Evolutionary conservation across 2,113 vertebrate species (phyloP), one percentile per base, ranked within the genome.

Genomic region (Myocastor coypus): DNA sequence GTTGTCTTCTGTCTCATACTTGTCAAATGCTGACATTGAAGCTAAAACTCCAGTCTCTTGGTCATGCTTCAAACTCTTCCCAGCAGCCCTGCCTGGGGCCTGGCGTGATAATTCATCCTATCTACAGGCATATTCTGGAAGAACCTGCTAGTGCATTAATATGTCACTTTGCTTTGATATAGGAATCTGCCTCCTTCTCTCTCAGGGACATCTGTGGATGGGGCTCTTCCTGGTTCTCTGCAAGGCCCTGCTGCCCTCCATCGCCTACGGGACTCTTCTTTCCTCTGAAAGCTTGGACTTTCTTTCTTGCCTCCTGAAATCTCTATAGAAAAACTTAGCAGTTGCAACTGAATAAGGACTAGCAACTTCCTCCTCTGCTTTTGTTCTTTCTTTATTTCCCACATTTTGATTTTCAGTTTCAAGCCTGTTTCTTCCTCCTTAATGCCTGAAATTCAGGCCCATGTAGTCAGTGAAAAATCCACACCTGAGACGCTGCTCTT

Each of bases 261-360:
- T 0, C 0, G 42, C 40, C 66, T 13, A 1, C 26, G 40, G 73
- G 69, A 0, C 30, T 30, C 26, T 50, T 7, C 66, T 84, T n/a
- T 89, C 40, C 78, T 37, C 20, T 34, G 26, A 28, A 12, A 37
- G 5, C 68, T 52, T 34, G 11, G n/a, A 16, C 68, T 59, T 32
- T 83, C 52, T 50, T 84, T 57, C 82, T 69, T 75, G 69, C 32
- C 14, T 95, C 73, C n/a, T 68, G 11, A 11, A 64, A 37, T 86
- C 40, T 91, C 73, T 77, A 40, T 24, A 75, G 83, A 80, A 83
- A 81, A 94, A 97, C 52, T 83, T 59, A 95, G 32, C 46, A 55
- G 61, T 92, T 91, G 57, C 77, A 92, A 63, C 32, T 6, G 7
- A 37, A 81, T 64, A 83, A 71, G 28, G 40, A 94, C 13, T 1